A percentile compares a stretch with the other conserved stretches of the same genome.
phyloP scores from a whole-genome alignment of 2,113 vertebrate species.

The Brachyhypopomus gauderio region DNA sequence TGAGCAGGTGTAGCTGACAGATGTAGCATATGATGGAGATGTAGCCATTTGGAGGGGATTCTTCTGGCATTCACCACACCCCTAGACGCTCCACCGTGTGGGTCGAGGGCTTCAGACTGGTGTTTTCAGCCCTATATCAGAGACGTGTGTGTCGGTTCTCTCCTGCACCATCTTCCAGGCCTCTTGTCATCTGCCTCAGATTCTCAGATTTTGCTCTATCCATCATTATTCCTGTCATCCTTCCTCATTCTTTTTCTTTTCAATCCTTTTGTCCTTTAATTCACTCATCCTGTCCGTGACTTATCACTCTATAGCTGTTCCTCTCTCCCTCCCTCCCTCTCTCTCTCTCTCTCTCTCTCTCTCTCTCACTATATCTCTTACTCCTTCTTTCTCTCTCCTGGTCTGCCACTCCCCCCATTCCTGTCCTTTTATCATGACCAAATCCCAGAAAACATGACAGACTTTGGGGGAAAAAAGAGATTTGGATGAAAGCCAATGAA shows the following conservation, averaged over 20 bases:
- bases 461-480: too few relatives aligned
- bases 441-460: background rate
- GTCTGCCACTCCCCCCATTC: background rate
- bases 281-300: background rate
- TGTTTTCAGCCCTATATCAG: conserved; percentile 38
- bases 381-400: background rate
- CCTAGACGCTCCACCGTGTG: conserved; percentile 11
- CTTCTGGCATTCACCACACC: conserved; percentile 16
- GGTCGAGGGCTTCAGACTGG: conserved; percentile 21
- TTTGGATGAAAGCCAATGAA: too few relatives aligned
- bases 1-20: conserved; percentile 28
- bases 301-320: background rate
- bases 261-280: background rate
- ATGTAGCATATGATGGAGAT: conserved; percentile 30
- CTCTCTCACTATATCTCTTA: background rate
- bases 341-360: background rate
- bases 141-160: conserved; percentile 8
- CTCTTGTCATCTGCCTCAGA: conserved; percentile 3
- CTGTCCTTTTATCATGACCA: background rate
- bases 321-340: background rate
- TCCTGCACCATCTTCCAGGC: background rate
- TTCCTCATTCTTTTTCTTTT: conserved; percentile 33
- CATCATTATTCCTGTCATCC: background rate
- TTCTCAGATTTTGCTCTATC: background rate
- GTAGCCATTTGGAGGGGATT: conserved; percentile 16